phyloP scores from a whole-genome alignment of 2,888 invertebrate species.

The Agonopterix heracliana region DNA sequence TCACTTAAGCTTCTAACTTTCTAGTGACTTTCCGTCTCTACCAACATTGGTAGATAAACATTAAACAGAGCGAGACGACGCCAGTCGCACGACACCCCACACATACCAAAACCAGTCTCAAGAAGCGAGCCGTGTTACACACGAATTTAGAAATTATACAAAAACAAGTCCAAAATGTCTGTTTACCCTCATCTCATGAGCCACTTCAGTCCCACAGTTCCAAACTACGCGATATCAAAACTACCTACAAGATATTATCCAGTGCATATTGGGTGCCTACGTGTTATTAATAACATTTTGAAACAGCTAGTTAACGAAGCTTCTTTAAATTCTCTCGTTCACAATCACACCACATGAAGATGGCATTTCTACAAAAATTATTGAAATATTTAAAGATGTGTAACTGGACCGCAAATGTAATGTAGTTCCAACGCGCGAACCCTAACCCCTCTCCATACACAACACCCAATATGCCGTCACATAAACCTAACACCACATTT shows the following conservation, averaged over 20 bases:
- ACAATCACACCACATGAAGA: constrained; percentile 6
- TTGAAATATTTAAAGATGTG: constrained; percentile 4
- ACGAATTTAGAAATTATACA: constrained; percentile 56
- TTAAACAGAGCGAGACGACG: background rate
- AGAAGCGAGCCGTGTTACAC: constrained; percentile 62
- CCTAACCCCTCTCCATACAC: constrained; percentile 55
- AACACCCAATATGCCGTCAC: constrained; percentile 68
- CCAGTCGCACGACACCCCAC: constrained; percentile 11
- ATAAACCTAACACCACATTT: constrained; percentile 56
- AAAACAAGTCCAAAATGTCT: constrained; percentile 31
- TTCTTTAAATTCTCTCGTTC: constrained; percentile 3
- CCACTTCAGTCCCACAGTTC: constrained; percentile 63
- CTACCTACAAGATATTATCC: constrained; percentile 36
- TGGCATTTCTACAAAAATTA: constrained; percentile 11
- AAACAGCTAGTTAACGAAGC: constrained; percentile 7
- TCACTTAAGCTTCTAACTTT: background rate
- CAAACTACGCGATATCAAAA: constrained; percentile 51
- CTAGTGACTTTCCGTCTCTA: no score
- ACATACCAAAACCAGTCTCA: constrained; percentile 58
- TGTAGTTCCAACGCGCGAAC: constrained; percentile 15
- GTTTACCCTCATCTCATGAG: constrained; percentile 71
- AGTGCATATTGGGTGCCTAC: constrained; percentile 45
- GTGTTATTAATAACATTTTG: background rate
- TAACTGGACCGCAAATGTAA: background rate
- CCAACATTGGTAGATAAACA: background rate